Evolutionary conservation across 2,113 vertebrate genomes (phyloP).

Genomic region (Alexandromys fortis): DNA sequence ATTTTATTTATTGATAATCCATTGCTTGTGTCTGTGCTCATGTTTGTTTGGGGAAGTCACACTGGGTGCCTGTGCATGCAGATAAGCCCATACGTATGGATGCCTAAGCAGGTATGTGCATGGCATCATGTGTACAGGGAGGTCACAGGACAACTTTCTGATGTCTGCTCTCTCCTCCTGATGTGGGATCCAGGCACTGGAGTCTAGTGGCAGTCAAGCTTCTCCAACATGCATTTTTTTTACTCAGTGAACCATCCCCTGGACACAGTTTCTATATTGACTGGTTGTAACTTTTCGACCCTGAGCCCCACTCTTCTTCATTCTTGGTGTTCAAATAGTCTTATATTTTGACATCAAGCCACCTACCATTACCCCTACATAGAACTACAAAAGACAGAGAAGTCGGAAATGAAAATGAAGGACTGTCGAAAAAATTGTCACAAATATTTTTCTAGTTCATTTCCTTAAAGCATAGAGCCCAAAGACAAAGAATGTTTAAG

Average conservation of each 20-base stretch:
- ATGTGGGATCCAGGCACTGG: neutral
- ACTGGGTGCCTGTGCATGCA: neutral
- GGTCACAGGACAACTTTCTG: neutral
- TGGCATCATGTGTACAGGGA: neutral
- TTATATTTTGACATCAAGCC: neutral
- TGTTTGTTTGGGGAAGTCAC: neutral
- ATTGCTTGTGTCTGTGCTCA: neutral
- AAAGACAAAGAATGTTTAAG: neutral
- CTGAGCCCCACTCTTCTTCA: neutral
- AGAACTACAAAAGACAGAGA: neutral
- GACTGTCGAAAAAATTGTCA: neutral
- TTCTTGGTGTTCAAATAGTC: neutral
- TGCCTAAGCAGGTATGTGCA: neutral
- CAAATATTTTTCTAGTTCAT: neutral
- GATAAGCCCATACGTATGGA: neutral
- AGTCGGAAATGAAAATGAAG: neutral
- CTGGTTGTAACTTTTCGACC: neutral
- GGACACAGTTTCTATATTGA: neutral
- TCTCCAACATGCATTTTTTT: neutral
- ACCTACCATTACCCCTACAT: neutral
- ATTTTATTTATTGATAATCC: neutral
- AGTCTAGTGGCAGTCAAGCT: neutral
- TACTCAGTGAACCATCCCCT: no score
- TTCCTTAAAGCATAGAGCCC: neutral
- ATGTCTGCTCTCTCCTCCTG: neutral